Evolutionary conservation across 1,140 invertebrate species (phyloP).

Genomic region (Drosophila miranda): DNA sequence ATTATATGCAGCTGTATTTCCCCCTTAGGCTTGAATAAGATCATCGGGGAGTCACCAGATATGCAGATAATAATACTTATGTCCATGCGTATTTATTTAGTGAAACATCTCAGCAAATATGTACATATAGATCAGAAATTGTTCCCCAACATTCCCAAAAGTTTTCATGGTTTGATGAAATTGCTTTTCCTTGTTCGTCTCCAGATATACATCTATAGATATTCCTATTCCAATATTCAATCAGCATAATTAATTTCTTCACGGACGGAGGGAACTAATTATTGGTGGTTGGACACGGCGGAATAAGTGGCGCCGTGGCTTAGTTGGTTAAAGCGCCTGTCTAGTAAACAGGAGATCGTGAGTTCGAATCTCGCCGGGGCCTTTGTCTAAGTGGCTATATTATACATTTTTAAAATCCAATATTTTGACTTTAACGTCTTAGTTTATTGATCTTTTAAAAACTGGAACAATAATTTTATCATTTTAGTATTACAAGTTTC

Average conservation of each 20-base stretch:
- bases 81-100: background rate
- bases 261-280: constrained; percentile 5
- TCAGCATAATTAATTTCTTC: background rate
- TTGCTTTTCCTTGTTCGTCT: no score
- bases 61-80: background rate
- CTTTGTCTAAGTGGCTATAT: constrained; percentile 30
- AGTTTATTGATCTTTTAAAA: no score
- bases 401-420: no score
- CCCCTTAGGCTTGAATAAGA: constrained; percentile 8
- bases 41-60: constrained; percentile 14
- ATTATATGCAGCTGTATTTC: constrained; percentile 9
- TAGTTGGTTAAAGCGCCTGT: constrained; percentile 86
- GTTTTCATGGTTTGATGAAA: no score
- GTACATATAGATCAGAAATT: no score
- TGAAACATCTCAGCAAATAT: background rate
- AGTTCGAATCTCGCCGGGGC: constrained; percentile 86
- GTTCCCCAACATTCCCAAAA: no score
- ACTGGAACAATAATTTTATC: background rate
- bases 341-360: constrained; percentile 86
- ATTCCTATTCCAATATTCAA: background rate
- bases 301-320: constrained; percentile 84
- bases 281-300: background rate
- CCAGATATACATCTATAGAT: no score
- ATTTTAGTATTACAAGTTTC: constrained; percentile 8
- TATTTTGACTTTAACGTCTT: no score